These are phyloP conservation scores for Recurvirostra avosetta DNA, from an alignment of 2,113 vertebrate genomes.

Conservation along the genomic window DNA sequence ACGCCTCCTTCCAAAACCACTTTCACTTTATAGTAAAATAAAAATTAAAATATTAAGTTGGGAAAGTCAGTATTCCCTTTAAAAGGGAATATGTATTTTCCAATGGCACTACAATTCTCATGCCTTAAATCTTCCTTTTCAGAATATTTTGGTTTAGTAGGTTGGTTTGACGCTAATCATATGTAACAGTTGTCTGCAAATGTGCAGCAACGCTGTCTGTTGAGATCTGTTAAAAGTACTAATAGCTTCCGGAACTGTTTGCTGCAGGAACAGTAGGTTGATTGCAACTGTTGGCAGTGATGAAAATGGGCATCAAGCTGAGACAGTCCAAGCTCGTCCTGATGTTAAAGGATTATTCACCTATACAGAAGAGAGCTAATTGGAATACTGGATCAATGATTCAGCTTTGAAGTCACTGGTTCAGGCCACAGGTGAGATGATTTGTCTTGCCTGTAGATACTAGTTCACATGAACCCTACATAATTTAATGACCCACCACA, in stretches of 20 bases:
- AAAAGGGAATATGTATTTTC: background rate
- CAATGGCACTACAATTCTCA: background rate
- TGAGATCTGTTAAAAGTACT: conserved; percentile 19
- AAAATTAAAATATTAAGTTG: background rate
- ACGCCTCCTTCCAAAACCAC: background rate
- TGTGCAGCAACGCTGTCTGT: conserved; percentile 36
- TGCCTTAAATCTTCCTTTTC: background rate
- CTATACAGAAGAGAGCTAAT: background rate
- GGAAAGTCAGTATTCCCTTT: background rate
- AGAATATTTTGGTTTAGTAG: background rate
- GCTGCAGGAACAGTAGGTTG: conserved; percentile 6
- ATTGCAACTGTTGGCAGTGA: conserved; percentile 12
- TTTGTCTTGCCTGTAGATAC: background rate
- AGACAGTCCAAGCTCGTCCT: background rate
- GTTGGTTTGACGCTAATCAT: conserved; percentile 13
- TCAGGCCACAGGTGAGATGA: background rate
- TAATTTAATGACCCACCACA: background rate
- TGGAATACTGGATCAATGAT: background rate
- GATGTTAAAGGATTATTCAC: conserved; percentile 6
- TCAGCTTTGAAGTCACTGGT: background rate
- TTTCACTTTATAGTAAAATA: background rate
- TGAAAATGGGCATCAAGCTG: background rate
- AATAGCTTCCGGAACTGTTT: background rate
- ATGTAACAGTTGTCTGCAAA: conserved; percentile 35
- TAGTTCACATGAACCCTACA: background rate